Evolutionary conservation across 2,888 invertebrate species (phyloP), one percentile per base, ranked within the genome.

Genomic region (Anoplius nigerrimus): DNA sequence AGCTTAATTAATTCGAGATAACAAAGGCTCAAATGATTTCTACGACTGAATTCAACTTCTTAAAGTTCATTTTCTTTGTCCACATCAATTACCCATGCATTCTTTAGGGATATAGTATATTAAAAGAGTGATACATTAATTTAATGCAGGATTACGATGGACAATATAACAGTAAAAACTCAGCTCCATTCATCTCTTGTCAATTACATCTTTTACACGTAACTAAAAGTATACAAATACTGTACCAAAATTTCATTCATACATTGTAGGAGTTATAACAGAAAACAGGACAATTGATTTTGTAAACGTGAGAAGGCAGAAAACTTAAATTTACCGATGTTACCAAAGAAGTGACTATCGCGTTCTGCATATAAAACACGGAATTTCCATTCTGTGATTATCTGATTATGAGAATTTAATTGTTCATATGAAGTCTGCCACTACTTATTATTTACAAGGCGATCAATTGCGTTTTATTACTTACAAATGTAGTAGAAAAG

Each of bases 391-490:
- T 34, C 34, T 34, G 34, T 34, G 34, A 64, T 56, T 60, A 57
- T 52, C 59, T 66, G 55, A 24, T 61, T 72, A 61, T 72, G 67
- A 71, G 62, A 68, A 71, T 77, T 75, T 59, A 60, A 76, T 74
- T 67, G 56, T 56, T 68, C 72, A 69, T 75, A 34, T 13, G 34
- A 73, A 65, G 68, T 76, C 68, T 71, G 74, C 66, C 72, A 74
- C 78, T 79, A 78, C 73, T 76, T 81, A 78, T 72, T 82, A 83
- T 83, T 74, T 83, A 83, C 83, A 83, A 78, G 76, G 75, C 81
- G 76, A 76, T 81, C 58, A 68, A 75, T 55, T 75, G 24, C 72
- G 43, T 55, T 72, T 69, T 69, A 72, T 71, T 77, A 78, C 76
- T 82, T 80, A 82, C 71, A 77, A 81, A 79, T 75, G 64, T 72